Percentiles rank a stretch among this genome's conserved stretches.
phyloP scores from a whole-genome alignment of 2,797 vertebrate genomes.

The Chromis chromis region DNA sequence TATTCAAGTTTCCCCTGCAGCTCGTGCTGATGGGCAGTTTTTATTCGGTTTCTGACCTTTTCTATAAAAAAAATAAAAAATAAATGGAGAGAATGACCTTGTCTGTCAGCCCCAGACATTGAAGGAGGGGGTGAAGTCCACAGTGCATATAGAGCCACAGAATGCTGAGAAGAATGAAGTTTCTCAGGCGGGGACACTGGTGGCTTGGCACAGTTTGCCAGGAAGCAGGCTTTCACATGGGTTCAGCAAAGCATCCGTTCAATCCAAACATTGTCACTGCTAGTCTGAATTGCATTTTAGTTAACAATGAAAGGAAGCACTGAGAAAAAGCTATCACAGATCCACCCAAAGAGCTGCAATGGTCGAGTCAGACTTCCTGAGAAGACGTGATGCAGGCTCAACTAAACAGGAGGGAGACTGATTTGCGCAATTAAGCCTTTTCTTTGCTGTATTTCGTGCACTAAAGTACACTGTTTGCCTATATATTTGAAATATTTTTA shows the following conservation, averaged over 20 bases:
- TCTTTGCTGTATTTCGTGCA: slow-evolving; percentile 82
- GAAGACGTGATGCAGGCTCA: not conserved
- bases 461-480: slow-evolving; percentile 85
- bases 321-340: slow-evolving; percentile 30
- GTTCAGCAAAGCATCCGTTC: slow-evolving; percentile 33
- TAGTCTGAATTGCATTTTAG: not conserved
- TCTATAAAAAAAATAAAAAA: slow-evolving; percentile 25
- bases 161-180: slow-evolving; percentile 5
- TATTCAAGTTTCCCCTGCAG: slow-evolving; percentile 30
- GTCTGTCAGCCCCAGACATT: slow-evolving; percentile 31
- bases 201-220: not conserved
- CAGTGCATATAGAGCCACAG: not conserved
- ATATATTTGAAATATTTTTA: slow-evolving; percentile 74
- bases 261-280: slow-evolving; percentile 23
- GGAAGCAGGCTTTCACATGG: slow-evolving; percentile 14
- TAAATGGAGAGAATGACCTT: slow-evolving; percentile 30
- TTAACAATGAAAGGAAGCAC: slow-evolving; percentile 18
- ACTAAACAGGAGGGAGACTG: slow-evolving; percentile 26
- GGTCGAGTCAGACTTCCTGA: slow-evolving; percentile 37
- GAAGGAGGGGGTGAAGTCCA: slow-evolving; percentile 10
- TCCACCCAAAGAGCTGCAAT: slow-evolving; percentile 40
- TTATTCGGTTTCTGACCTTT: slow-evolving; percentile 58
- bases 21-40: slow-evolving; percentile 49
- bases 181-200: slow-evolving; percentile 21
- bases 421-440: slow-evolving; percentile 64